Conservation (phyloP, 2,113 vertebrate species). For the Spea bombifrons region DNA sequence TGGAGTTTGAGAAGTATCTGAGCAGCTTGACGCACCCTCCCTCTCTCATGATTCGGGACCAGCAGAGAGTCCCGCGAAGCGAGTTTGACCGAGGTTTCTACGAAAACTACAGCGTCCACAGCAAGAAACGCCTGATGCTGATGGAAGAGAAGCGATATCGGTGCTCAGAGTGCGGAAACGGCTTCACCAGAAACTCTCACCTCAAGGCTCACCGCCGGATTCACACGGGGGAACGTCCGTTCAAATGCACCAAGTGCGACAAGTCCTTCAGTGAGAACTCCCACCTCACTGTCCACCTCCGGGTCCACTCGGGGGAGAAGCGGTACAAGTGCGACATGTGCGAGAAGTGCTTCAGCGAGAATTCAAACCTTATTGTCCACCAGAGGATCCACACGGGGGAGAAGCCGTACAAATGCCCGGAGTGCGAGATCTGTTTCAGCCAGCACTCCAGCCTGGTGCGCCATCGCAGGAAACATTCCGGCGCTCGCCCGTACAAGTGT, state of each 20-base stretch:
- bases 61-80: not conserved
- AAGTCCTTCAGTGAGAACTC: constrained; percentile 41
- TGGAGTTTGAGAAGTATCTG: constrained; percentile 35
- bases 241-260: constrained; percentile 24
- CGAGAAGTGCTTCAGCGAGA: constrained; percentile 40
- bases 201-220: constrained; percentile 31
- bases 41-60: constrained; percentile 7
- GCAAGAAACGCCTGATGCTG: constrained; percentile 39
- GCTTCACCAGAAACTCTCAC: constrained; percentile 40
- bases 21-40: constrained; percentile 22
- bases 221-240: constrained; percentile 31
- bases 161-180: constrained; percentile 28
- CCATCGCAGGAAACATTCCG: constrained; percentile 33
- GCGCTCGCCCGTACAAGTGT: constrained; percentile 28
- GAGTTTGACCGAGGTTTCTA: constrained; percentile 38
- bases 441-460: constrained; percentile 43
- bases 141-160: constrained; percentile 42
- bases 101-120: constrained; percentile 39
- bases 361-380: constrained; percentile 43
- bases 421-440: constrained; percentile 36
- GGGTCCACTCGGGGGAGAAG: constrained; percentile 40
- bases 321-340: constrained; percentile 36
- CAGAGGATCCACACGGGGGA: constrained; percentile 38
- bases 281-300: constrained; percentile 33
- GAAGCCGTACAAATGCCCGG: constrained; percentile 42